A percentile compares a stretch with the other conserved stretches of the same genome.
phyloP scores from a whole-genome alignment of 2,888 invertebrate species.

The Vesta saturnalis region DNA sequence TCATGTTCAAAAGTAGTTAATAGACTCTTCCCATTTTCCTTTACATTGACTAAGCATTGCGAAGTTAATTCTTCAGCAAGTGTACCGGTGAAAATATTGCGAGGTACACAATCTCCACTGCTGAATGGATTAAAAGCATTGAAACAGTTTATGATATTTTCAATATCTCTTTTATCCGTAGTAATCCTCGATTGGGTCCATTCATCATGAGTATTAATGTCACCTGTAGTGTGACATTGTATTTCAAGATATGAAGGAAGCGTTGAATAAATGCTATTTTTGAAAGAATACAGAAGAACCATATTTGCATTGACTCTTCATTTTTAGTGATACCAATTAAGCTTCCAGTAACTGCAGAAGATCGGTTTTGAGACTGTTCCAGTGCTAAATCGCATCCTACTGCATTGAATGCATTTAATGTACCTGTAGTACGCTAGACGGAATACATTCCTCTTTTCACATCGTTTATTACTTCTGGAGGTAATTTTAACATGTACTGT shows the following conservation, averaged over 20 bases:
- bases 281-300: slow-evolving; percentile 43
- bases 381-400: too few species aligned
- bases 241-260: slow-evolving; percentile 19
- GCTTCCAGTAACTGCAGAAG: slow-evolving; percentile 48
- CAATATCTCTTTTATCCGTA: slow-evolving; percentile 44
- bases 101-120: slow-evolving; percentile 20
- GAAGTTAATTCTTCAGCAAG: slow-evolving; percentile 12
- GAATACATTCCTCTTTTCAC: slow-evolving; percentile 44
- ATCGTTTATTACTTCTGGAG: slow-evolving; percentile 12
- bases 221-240: slow-evolving; percentile 17
- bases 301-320: slow-evolving; percentile 47
- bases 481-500: slow-evolving; percentile 27
- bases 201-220: slow-evolving; percentile 40
- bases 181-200: slow-evolving; percentile 42
- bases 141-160: slow-evolving; percentile 39
- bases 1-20: slow-evolving; percentile 16
- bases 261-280: slow-evolving; percentile 32
- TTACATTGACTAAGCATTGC: slow-evolving; percentile 17
- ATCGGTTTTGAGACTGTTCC: slow-evolving; percentile 50
- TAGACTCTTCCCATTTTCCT: slow-evolving; percentile 17
- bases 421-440: slow-evolving; percentile 42
- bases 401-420: slow-evolving; percentile 48
- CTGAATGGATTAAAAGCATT: slow-evolving; percentile 33
- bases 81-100: slow-evolving; percentile 20
- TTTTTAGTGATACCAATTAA: too few species aligned